Evolutionary conservation across 2,888 invertebrate species (phyloP).

Genomic region (Drosophila kambysellisi): DNA sequence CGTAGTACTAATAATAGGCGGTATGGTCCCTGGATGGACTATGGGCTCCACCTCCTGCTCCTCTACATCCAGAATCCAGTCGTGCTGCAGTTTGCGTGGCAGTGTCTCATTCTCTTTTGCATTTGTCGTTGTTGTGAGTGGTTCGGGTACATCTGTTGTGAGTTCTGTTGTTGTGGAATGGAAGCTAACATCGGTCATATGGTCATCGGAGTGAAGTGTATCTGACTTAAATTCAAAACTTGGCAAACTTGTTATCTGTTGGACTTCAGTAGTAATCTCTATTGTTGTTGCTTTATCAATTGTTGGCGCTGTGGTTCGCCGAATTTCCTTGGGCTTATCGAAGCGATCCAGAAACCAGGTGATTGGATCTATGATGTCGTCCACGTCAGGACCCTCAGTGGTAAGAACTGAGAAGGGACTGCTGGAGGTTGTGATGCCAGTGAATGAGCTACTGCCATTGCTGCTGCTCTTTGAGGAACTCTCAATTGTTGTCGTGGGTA

Average conservation of each 20-base stretch:
- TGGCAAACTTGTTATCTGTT: constrained; percentile 3
- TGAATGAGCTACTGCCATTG: background rate
- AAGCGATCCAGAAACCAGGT: constrained; percentile 70
- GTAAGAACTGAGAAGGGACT: background rate
- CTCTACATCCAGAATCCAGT: constrained; percentile 44
- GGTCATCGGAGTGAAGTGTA: constrained; percentile 20
- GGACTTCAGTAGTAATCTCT: background rate
- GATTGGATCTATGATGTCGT: constrained; percentile 45
- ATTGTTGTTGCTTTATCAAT: constrained; percentile 5
- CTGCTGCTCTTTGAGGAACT: background rate
- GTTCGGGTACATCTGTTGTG: constrained; percentile 8
- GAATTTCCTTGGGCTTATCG: constrained; percentile 61
- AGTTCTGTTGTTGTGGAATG: constrained; percentile 10
- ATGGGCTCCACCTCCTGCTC: constrained; percentile 21
- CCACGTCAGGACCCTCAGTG: constrained; percentile 25
- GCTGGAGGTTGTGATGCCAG: background rate
- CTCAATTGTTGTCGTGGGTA: background rate
- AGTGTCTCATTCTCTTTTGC: background rate
- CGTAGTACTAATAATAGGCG: constrained; percentile 10
- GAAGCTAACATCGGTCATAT: background rate
- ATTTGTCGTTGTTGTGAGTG: constrained; percentile 12
- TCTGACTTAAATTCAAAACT: constrained; percentile 10
- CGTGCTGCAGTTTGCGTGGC: constrained; percentile 36
- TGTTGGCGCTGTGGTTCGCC: constrained; percentile 50
- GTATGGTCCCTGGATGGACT: constrained; percentile 6